A percentile compares a stretch with the other conserved stretches of the same genome.
These are phyloP conservation scores for Pangasius larnaudii DNA, from an alignment of 2,797 vertebrate genomes.

Conservation along the genomic window DNA sequence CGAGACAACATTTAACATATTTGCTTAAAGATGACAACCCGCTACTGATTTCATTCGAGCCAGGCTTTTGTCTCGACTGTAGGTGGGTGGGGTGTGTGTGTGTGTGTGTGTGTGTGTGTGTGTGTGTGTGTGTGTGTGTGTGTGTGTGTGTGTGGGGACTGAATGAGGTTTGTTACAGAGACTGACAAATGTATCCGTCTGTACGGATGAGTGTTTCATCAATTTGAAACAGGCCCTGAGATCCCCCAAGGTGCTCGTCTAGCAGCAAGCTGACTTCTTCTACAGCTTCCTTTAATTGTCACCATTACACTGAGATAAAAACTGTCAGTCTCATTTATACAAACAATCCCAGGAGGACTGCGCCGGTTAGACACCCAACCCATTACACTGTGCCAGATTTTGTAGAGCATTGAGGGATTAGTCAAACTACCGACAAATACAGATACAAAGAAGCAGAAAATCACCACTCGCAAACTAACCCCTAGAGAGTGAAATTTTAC, in stretches of 20 bases:
- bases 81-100: slow-evolving; percentile 73
- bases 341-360: slow-evolving; percentile 61
- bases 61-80: slow-evolving; percentile 85
- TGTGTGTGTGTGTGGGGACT: slow-evolving; percentile 29
- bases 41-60: slow-evolving; percentile 89
- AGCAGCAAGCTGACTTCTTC: slow-evolving; percentile 87
- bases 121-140: neutral
- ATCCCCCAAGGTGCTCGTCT: slow-evolving; percentile 87
- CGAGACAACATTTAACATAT: slow-evolving; percentile 98
- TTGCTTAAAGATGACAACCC: slow-evolving; percentile 96
- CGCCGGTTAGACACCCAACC: slow-evolving; percentile 43
- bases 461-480: neutral
- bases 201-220: slow-evolving; percentile 90
- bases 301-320: slow-evolving; percentile 79
- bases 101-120: too few species aligned
- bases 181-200: slow-evolving; percentile 92
- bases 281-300: slow-evolving; percentile 92
- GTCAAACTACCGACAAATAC: slow-evolving; percentile 27
- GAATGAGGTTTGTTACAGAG: slow-evolving; percentile 85
- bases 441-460: slow-evolving; percentile 16
- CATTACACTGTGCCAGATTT: slow-evolving; percentile 30
- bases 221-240: slow-evolving; percentile 86
- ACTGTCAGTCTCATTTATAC: slow-evolving; percentile 66
- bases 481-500: slow-evolving; percentile 6
- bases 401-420: neutral